A percentile compares a stretch with the other conserved stretches of the same genome.
phyloP scores from a whole-genome alignment of 2,888 invertebrate genomes.

The Gari tellinella region DNA sequence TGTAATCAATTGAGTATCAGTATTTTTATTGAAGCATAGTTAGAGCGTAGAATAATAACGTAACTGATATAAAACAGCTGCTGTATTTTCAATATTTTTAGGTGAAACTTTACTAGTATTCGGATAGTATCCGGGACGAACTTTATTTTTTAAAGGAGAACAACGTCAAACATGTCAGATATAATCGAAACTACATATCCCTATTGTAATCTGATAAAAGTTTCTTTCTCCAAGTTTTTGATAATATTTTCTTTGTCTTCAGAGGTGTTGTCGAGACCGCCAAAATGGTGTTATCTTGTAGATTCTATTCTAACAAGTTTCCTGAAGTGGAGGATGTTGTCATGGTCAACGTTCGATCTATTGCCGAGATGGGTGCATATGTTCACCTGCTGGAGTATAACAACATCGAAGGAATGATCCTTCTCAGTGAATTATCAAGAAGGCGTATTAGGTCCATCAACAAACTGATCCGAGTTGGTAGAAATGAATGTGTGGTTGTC shows the following conservation, averaged over 20 bases:
- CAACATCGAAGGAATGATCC: slow-evolving; percentile 99
- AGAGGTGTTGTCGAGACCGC: not conserved
- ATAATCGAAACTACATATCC: too few relatives aligned
- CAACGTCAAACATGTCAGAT: too few relatives aligned
- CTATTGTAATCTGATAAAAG: too few relatives aligned
- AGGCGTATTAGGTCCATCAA: slow-evolving; percentile 99
- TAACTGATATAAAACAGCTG: too few relatives aligned
- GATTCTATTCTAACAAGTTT: slow-evolving; percentile 98
- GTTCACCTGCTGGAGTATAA: slow-evolving; percentile 99
- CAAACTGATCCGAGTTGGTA: slow-evolving; percentile 98
- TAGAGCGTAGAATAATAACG: too few relatives aligned
- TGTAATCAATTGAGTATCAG: too few relatives aligned
- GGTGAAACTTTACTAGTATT: too few relatives aligned
- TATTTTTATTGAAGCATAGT: too few relatives aligned
- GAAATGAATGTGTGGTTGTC: slow-evolving; percentile 99
- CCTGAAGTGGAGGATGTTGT: slow-evolving; percentile 99
- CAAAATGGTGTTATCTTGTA: slow-evolving; percentile 84
- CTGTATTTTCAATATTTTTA: too few relatives aligned
- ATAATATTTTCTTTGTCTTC: not conserved
- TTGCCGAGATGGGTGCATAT: slow-evolving; percentile 99
- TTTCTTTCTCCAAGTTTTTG: too few relatives aligned
- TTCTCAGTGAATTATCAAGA: slow-evolving; percentile 98
- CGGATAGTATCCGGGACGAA: too few relatives aligned
- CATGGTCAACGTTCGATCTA: slow-evolving; percentile 98
- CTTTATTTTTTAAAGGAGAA: too few relatives aligned